Evolutionary conservation across 2,113 vertebrate genomes (phyloP), one percentile per base, ranked within the genome.

Genomic region (Euleptes europaea): DNA sequence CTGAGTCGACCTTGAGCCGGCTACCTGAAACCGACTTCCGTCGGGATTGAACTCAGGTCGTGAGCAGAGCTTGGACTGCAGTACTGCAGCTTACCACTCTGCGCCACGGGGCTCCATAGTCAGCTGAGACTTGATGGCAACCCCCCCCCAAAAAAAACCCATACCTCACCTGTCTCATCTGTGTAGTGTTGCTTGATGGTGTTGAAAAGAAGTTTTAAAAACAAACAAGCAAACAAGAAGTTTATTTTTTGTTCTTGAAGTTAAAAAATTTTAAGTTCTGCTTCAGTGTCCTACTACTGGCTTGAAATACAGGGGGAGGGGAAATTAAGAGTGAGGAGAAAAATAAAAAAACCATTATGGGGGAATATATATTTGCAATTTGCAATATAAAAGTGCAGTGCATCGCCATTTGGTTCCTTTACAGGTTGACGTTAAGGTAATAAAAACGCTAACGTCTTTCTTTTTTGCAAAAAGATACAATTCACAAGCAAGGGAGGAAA

Each of bases 341-440:
- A 44, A 0, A 28, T 2, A 0, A 44, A 0, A 84, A 5, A 26
- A 1, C 10, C 2, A 35, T 3, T 26, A n/a, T 54, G 17, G 14
- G 7, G 3, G 4, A 44, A 11, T 0, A 9, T 54, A 0, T 69
- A 0, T 80, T 71, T 26, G 17, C 73, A 65, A 38, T 23, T 74
- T 51, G 78, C 11, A 51, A 57, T 15, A 35, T 26, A 78, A 65
- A 65, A 0, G 28, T 69, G 31, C 66, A 0, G 54, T 65, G 57
- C 49, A 4, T 84, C 80, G 3, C 8, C 14, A 23, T 44, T 3
- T 38, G 84, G 74, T 26, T 33, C 57, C 67, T 7, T 69, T 28
- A 40, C 35, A 77, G n/a, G 8, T 51, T 31, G 51, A n/a, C 23
- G 31, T 35, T 49, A 74, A 11, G 1, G 11, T 1, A 80, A 42